Evolutionary conservation across 2,888 invertebrate genomes (phyloP).

Genomic region (Lycia hirtaria): DNA sequence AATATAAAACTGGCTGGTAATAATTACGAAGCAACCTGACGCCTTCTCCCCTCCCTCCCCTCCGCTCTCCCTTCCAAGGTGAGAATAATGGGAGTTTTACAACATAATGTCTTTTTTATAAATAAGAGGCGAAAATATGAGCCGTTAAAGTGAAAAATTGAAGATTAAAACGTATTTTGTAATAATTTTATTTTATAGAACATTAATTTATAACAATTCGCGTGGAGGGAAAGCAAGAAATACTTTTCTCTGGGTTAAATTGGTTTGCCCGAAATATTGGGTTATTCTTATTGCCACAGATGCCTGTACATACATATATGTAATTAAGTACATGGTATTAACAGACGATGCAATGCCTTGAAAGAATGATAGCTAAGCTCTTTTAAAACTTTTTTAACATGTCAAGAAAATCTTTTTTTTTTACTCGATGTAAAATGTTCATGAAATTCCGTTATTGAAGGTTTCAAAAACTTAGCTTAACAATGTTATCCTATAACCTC

Average conservation of each 20-base stretch:
- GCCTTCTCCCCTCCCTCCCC: slow-evolving; percentile 8
- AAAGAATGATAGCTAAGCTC: too few relatives aligned
- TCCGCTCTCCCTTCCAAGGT: slow-evolving; percentile 4
- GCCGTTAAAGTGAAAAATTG: slow-evolving; percentile 18
- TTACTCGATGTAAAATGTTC: too few relatives aligned
- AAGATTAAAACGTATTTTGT: slow-evolving; percentile 13
- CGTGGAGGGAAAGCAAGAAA: not conserved
- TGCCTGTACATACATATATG: too few relatives aligned
- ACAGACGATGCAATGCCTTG: too few relatives aligned
- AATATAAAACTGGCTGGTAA: slow-evolving; percentile 23
- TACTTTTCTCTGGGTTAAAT: not conserved
- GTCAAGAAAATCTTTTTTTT: too few relatives aligned
- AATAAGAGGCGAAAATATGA: slow-evolving; percentile 21
- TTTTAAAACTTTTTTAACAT: too few relatives aligned
- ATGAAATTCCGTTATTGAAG: too few relatives aligned
- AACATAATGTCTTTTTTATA: slow-evolving; percentile 27
- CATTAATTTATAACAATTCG: slow-evolving; percentile 4
- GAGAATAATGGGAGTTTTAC: slow-evolving; percentile 32
- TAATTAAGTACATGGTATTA: too few relatives aligned
- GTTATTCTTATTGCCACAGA: too few relatives aligned
- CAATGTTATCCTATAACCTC: too few relatives aligned
- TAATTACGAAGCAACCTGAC: slow-evolving; percentile 25
- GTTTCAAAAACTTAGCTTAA: too few relatives aligned
- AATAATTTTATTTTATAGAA: slow-evolving; percentile 7
- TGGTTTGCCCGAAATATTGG: too few relatives aligned